Evolutionary conservation across 2,113 vertebrate species (phyloP).

Genomic region (Mormoops blainvillei): DNA sequence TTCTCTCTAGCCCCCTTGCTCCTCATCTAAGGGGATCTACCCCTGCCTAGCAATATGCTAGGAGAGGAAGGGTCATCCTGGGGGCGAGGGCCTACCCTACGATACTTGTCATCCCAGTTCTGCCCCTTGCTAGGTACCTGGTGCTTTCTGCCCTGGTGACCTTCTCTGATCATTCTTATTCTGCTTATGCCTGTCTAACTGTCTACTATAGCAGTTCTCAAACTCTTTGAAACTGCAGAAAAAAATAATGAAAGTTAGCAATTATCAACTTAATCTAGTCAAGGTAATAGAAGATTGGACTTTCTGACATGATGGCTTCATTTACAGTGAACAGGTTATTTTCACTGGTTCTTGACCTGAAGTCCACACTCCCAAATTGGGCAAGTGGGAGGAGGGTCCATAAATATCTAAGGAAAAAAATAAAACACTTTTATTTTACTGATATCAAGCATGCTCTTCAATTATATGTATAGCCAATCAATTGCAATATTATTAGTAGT

Average conservation of each 20-base stretch:
- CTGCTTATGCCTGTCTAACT: background rate
- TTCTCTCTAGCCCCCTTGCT: background rate
- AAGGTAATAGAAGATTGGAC: background rate
- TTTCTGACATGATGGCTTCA: conserved; percentile 5
- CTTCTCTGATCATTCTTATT: background rate
- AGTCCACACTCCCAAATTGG: background rate
- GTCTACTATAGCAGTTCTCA: background rate
- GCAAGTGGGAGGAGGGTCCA: background rate
- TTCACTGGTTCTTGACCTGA: background rate
- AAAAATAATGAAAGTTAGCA: background rate
- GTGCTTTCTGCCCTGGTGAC: background rate
- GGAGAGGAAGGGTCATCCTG: background rate
- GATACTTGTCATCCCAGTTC: background rate
- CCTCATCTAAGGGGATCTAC: background rate
- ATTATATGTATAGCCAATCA: background rate
- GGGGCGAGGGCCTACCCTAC: background rate
- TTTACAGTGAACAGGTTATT: background rate
- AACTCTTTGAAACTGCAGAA: background rate
- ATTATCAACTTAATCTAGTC: background rate
- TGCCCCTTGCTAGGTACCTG: background rate
- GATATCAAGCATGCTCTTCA: background rate
- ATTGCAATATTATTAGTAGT: background rate
- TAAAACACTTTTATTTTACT: background rate
- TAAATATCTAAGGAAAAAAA: background rate
- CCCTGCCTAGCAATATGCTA: background rate